A percentile compares a stretch with the other conserved stretches of the same genome.
Conservation (phyloP, 53 echinoderm and acorn worm genomes). For the Mesocentrotus franciscanus region DNA sequence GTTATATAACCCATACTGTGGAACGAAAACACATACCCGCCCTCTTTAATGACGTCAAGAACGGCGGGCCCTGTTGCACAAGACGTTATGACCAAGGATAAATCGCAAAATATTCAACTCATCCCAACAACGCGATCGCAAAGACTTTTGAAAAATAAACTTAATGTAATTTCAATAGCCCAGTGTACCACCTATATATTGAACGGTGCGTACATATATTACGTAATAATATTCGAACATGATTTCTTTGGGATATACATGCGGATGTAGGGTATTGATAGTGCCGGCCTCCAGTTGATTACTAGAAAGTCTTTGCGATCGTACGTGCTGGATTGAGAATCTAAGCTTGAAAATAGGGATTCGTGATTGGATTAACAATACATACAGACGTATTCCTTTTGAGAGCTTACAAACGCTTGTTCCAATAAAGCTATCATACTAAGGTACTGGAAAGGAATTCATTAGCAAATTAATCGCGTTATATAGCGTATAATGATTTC, state of each 20-base stretch:
- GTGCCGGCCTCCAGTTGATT: too few species aligned
- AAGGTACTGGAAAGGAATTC: not conserved
- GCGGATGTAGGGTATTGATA: too few species aligned
- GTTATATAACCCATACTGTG: not conserved
- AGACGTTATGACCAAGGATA: not conserved
- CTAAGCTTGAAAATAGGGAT: not conserved
- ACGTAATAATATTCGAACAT: not conserved
- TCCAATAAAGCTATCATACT: conserved; percentile 27
- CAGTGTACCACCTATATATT: too few species aligned
- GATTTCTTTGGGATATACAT: not conserved
- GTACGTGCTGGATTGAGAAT: too few species aligned
- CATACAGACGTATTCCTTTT: not conserved
- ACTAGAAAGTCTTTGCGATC: too few species aligned
- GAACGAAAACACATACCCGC: not conserved
- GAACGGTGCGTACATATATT: too few species aligned
- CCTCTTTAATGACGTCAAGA: conserved; percentile 3
- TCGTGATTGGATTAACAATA: not conserved
- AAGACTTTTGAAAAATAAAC: too few species aligned
- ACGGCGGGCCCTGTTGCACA: not conserved
- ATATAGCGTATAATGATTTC: not conserved
- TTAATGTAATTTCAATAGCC: too few species aligned
- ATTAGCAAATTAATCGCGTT: conserved; percentile 8
- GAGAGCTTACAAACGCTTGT: not conserved
- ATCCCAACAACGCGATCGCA: not conserved
- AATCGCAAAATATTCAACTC: not conserved